Conservation (phyloP, 2,797 vertebrate genomes). For the Xyrichtys novacula region DNA sequence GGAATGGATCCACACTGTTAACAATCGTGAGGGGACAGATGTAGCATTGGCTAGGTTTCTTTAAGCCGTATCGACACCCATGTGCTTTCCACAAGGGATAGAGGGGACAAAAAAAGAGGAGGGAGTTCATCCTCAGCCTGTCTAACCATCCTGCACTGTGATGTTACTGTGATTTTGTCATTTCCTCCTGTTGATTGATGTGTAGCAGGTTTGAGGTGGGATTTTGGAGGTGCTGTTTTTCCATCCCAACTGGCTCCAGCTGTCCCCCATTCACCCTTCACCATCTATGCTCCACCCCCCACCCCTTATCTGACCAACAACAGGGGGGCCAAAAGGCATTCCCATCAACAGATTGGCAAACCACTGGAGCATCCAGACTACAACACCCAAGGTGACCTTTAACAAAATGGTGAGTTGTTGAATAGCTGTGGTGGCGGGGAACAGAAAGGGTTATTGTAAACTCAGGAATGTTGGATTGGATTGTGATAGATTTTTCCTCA, state of each 20-base stretch:
- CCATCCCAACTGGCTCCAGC: slow-evolving; percentile 65
- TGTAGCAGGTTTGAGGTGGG: slow-evolving; percentile 50
- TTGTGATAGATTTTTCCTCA: slow-evolving; percentile 44
- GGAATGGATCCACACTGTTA: slow-evolving; percentile 65
- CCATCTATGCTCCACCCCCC: not conserved
- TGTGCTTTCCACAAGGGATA: slow-evolving; percentile 39
- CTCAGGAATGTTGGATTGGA: slow-evolving; percentile 40
- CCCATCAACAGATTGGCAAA: slow-evolving; percentile 71
- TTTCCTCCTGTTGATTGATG: slow-evolving; percentile 64
- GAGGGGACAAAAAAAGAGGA: slow-evolving; percentile 21
- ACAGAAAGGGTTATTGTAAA: slow-evolving; percentile 39
- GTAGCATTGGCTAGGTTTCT: slow-evolving; percentile 59
- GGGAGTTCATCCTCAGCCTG: slow-evolving; percentile 37
- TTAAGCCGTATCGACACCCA: slow-evolving; percentile 65
- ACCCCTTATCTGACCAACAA: slow-evolving; percentile 33
- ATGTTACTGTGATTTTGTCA: slow-evolving; percentile 30
- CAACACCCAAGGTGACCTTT: slow-evolving; percentile 77
- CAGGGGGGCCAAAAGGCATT: slow-evolving; percentile 58
- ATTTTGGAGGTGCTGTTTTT: slow-evolving; percentile 47
- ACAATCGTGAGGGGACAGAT: slow-evolving; percentile 63
- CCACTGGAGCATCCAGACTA: slow-evolving; percentile 65
- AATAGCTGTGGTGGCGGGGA: slow-evolving; percentile 15
- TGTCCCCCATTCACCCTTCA: slow-evolving; percentile 39
- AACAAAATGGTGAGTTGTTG: slow-evolving; percentile 52
- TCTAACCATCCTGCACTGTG: slow-evolving; percentile 28